These are phyloP conservation scores for Chaenogobius annularis DNA, from an alignment of 2,113 vertebrate species.

Conservation along the genomic window DNA sequence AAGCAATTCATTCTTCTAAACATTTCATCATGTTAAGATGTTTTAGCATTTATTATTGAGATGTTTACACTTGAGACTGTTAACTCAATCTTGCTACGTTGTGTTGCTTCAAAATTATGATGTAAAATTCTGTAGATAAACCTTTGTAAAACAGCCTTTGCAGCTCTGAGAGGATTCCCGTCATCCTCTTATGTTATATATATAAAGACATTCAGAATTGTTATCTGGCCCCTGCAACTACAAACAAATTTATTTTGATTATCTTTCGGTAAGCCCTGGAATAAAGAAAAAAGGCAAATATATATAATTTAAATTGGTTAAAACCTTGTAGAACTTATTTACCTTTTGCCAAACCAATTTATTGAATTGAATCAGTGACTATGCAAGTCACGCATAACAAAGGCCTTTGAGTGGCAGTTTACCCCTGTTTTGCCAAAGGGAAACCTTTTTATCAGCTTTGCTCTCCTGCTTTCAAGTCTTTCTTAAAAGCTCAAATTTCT, in stretches of 20 bases:
- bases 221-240: constrained; percentile 31
- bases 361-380: constrained; percentile 21
- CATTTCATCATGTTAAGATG: background rate
- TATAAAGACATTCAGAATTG: constrained; percentile 46
- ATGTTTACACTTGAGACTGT: constrained; percentile 67
- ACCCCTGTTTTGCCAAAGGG: constrained; percentile 74
- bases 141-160: constrained; percentile 34
- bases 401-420: constrained; percentile 71
- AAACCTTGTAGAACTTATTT: background rate
- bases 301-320: background rate
- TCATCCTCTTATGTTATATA: constrained; percentile 45
- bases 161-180: constrained; percentile 50
- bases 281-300: constrained; percentile 40
- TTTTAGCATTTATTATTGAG: constrained; percentile 32
- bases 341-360: constrained; percentile 25
- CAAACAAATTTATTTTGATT: constrained; percentile 38
- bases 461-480: constrained; percentile 54
- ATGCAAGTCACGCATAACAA: constrained; percentile 32
- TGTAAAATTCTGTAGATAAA: constrained; percentile 24
- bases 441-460: constrained; percentile 66
- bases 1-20: background rate
- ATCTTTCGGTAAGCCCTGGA: constrained; percentile 26
- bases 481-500: constrained; percentile 59
- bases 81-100: constrained; percentile 38
- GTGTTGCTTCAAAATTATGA: constrained; percentile 33